Base-by-base conservation (phyloP, 2,888 invertebrate species). In the Drosophila macrothrix region DNA sequence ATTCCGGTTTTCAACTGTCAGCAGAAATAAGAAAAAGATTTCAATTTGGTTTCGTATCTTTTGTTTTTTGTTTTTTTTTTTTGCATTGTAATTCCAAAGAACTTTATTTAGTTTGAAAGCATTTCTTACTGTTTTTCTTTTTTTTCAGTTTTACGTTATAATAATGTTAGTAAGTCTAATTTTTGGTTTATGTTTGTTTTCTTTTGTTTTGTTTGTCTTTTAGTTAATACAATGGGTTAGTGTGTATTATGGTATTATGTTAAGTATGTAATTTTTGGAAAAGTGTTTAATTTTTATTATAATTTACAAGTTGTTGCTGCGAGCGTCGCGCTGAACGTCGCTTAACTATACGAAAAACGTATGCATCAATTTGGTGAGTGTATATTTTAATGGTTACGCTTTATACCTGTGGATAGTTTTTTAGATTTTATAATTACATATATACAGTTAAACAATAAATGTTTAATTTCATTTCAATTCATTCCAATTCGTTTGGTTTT, bases 31-130 rank as follows among this genome's bases (percentile, higher is more conserved):
- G 28, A 4, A 41, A n/a, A 61, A n/a, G 35, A 56, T 65, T 62
- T 29, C 29, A 2, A n/a, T 67, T 76, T 81, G 66, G 65, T 80
- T 78, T 80, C 59, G 76, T 77, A 77, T 77, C 76, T 78, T 83
- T 80, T 81, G 59, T 83, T 41, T 54, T 53, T 53, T 55, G 33
- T 7, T 33, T 16, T 72, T 41, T 58, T 58, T 53, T 55, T 74
- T 91, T 90, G 88, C 90, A 82, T 90, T 91, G 86, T 85, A 90
- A 90, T 91, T 90, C 90, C 91, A 92, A 92, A 90, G 91, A 92
- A 92, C 92, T 91, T 92, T 91, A 92, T 91, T 92, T 92, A 91
- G 85, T 84, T 90, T 92, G 88, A 91, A 91, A 91, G 92, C 92
- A 90, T 86, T 89, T 88, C 72, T 83, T 79, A 75, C 75, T 75